Percentiles rank a stretch among this genome's conserved stretches.
These are phyloP conservation scores for Puntigrus tetrazona DNA, from an alignment of 2,113 vertebrate species.

Conservation along the genomic window DNA sequence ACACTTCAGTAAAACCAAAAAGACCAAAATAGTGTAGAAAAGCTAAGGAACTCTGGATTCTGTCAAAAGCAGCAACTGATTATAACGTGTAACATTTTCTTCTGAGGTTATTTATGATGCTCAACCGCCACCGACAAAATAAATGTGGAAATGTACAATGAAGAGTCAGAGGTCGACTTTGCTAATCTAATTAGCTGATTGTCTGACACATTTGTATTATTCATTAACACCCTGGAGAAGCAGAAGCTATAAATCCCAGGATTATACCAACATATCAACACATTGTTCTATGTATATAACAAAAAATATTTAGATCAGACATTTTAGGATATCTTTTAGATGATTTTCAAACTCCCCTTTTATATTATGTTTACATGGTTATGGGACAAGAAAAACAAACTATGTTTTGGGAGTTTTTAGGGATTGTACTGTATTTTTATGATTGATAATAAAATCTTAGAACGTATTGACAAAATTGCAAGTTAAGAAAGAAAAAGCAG, in stretches of 20 bases:
- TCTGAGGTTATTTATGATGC: not conserved
- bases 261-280: not conserved
- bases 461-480: not conserved
- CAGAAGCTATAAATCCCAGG: not conserved
- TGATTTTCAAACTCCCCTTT: not conserved
- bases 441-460: not conserved
- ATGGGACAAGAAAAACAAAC: not conserved
- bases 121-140: not conserved
- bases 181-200: not conserved
- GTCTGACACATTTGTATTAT: not conserved
- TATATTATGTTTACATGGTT: not conserved
- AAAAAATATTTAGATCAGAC: not conserved
- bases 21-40: not conserved
- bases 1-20: not conserved
- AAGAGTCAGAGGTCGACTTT: not conserved
- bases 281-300: not conserved
- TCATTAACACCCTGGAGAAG: not conserved
- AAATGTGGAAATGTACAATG: not conserved
- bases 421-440: not conserved
- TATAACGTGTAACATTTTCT: not conserved
- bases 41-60: not conserved
- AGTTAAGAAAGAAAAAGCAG: not conserved
- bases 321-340: too few relatives aligned
- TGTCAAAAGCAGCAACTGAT: not conserved
- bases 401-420: not conserved